phyloP scores from a whole-genome alignment of 2,113 vertebrate genomes.

The Candoia aspera region DNA sequence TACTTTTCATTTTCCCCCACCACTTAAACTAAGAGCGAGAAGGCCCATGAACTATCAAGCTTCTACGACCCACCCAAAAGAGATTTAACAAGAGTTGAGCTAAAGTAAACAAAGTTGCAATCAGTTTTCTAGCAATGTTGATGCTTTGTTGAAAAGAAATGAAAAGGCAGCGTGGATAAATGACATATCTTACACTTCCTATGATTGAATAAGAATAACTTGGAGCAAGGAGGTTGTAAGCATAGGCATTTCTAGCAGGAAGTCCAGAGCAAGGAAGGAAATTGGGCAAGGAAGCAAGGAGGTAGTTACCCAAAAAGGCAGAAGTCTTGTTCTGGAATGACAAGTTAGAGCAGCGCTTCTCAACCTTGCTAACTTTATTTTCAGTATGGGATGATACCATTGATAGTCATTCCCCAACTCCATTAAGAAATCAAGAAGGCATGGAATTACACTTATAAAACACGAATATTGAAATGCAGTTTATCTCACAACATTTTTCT shows the following conservation, averaged over 20 bases:
- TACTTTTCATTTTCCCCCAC: neutral
- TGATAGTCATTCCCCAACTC: neutral
- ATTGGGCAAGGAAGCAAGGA: neutral
- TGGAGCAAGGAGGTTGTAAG: neutral
- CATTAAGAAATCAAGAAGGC: neutral
- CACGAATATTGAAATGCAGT: neutral
- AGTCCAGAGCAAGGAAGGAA: neutral
- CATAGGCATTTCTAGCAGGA: neutral
- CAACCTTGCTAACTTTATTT: neutral
- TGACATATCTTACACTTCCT: neutral
- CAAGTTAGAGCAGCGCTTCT: too few species aligned
- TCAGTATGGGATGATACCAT: neutral
- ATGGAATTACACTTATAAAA: neutral
- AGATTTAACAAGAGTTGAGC: neutral
- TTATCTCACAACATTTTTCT: neutral
- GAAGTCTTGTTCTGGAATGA: neutral
- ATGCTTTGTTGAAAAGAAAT: neutral
- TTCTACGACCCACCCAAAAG: rapidly evolving
- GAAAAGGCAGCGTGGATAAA: neutral
- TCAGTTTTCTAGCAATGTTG: neutral
- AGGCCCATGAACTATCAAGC: neutral
- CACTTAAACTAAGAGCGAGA: neutral
- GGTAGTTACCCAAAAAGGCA: neutral
- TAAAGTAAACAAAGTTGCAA: neutral
- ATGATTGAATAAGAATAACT: neutral